Percentiles rank a stretch among this genome's conserved stretches.
phyloP scores from a whole-genome alignment of 2,797 vertebrate species.

The Takifugu ocellatus region DNA sequence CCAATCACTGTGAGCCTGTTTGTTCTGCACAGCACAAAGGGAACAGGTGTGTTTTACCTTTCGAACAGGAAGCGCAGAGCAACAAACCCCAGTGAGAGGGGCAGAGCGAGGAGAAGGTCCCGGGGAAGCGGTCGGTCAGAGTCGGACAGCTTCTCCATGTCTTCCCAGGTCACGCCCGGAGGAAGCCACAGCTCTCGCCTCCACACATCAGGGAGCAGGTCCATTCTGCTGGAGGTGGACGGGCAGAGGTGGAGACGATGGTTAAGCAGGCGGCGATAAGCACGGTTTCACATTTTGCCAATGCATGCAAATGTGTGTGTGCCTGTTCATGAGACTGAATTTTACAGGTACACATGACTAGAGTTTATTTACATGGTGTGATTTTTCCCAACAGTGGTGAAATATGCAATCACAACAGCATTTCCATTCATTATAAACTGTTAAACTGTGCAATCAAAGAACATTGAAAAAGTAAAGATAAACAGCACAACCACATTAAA shows the following conservation, averaged over 20 bases:
- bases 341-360: neutral
- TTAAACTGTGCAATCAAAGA: no score
- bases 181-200: constrained; percentile 85
- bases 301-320: constrained; percentile 5
- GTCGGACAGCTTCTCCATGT: constrained; percentile 79
- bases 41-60: constrained; percentile 66
- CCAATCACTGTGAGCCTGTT: neutral
- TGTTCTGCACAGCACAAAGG: neutral
- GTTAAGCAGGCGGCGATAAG: neutral
- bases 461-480: no score
- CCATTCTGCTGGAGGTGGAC: constrained; percentile 69
- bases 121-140: constrained; percentile 69
- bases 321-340: neutral
- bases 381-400: neutral
- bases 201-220: constrained; percentile 78
- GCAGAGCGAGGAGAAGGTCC: constrained; percentile 78
- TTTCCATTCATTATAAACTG: no score
- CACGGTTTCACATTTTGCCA: neutral
- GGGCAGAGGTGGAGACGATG: neutral
- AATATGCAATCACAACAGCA: no score
- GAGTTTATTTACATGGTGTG: neutral
- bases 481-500: no score
- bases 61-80: constrained; percentile 77
- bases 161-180: constrained; percentile 83
- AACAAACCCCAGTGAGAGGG: constrained; percentile 78